Percentiles rank a stretch among this genome's conserved stretches.
These are phyloP conservation scores for Leptoclinus maculatus DNA, from an alignment of 2,797 vertebrate species.

Conservation along the genomic window DNA sequence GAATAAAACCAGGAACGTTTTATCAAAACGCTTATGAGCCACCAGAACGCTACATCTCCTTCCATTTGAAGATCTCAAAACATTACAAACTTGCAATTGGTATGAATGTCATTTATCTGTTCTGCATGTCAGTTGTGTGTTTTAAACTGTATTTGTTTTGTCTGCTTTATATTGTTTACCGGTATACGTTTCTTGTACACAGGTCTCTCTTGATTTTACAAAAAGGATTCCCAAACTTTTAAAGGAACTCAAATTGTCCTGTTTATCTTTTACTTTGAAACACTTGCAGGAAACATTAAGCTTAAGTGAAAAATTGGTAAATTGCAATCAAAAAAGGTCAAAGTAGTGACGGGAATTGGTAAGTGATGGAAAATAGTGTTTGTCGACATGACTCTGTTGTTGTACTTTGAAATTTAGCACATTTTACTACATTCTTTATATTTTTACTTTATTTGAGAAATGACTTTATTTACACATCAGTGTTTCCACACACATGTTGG, in stretches of 20 bases:
- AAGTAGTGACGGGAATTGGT: background rate
- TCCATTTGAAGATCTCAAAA: background rate
- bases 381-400: background rate
- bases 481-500: background rate
- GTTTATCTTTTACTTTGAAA: background rate
- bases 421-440: background rate
- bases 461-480: background rate
- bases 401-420: background rate
- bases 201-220: background rate
- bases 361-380: background rate
- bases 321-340: background rate
- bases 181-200: background rate
- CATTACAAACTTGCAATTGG: background rate
- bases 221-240: background rate
- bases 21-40: background rate
- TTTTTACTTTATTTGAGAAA: background rate
- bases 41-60: background rate
- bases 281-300: background rate
- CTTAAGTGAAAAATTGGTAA: background rate
- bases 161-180: background rate
- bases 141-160: background rate
- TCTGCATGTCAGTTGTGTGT: background rate
- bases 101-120: background rate
- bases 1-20: background rate
- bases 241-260: background rate